Conservation (phyloP, 2,888 invertebrate species). For the Merodon equestris region DNA sequence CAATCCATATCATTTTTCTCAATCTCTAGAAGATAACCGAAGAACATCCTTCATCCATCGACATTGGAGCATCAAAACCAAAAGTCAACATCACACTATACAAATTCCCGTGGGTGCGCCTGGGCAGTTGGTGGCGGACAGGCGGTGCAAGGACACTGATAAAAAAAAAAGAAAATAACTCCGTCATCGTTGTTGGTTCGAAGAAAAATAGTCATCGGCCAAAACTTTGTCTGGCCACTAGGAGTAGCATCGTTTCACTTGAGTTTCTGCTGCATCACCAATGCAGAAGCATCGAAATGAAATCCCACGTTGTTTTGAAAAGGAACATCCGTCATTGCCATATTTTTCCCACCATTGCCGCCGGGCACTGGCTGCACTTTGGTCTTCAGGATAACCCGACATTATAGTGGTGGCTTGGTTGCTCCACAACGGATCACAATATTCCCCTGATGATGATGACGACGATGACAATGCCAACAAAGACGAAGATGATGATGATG, state of each 20-base stretch:
- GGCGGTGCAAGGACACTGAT: background rate
- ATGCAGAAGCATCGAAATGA: conserved; percentile 15
- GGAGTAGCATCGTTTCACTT: background rate
- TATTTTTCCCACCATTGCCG: conserved; percentile 51
- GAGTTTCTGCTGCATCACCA: background rate
- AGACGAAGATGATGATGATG: conserved; percentile 3
- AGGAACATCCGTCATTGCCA: conserved; percentile 54
- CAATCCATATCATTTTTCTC: too few species aligned
- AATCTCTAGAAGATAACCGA: too few species aligned
- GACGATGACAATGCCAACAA: conserved; percentile 11
- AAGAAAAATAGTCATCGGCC: conserved; percentile 43
- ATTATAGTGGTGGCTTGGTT: background rate
- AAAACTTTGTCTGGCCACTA: conserved; percentile 10
- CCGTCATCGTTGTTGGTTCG: conserved; percentile 46
- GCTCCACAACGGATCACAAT: conserved; percentile 45
- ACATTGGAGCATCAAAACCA: too few species aligned
- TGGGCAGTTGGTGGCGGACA: background rate
- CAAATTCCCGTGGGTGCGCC: too few species aligned
- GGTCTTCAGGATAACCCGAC: conserved; percentile 32
- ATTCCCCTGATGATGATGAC: conserved; percentile 56
- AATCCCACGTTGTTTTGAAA: conserved; percentile 41
- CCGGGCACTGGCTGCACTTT: conserved; percentile 21
- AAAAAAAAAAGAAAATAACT: conserved; percentile 18
- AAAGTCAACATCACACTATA: too few species aligned
- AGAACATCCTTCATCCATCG: too few species aligned